Evolutionary conservation across 2,113 vertebrate genomes (phyloP).

Genomic region (Cottus gobio): DNA sequence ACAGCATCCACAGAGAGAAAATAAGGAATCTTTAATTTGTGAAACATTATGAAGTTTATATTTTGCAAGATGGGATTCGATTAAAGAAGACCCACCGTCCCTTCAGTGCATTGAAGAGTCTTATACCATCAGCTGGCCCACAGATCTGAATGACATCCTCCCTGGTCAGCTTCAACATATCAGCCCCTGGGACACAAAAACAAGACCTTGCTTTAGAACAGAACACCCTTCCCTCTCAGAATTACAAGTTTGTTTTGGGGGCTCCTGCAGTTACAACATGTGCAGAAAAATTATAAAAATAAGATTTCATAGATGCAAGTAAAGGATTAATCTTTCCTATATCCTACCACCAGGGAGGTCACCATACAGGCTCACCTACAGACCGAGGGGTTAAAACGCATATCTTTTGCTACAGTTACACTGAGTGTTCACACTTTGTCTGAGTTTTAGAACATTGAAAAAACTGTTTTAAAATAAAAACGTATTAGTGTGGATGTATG

Average conservation of each 20-base stretch:
- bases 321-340: neutral
- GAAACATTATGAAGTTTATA: rapidly evolving
- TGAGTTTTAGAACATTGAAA: no score
- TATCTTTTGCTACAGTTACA: no score
- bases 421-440: no score
- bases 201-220: neutral
- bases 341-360: no score
- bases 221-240: no score
- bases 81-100: slow-evolving; percentile 85
- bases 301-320: neutral
- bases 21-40: neutral
- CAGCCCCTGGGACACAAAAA: slow-evolving; percentile 84
- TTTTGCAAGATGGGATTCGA: neutral
- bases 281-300: neutral
- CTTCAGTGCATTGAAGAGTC: slow-evolving; percentile 96
- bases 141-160: slow-evolving; percentile 99
- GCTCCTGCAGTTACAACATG: neutral
- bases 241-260: neutral
- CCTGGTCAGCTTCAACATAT: slow-evolving; percentile 94
- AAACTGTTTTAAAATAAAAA: no score
- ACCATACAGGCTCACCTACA: neutral
- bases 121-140: slow-evolving; percentile 96
- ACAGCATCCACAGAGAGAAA: slow-evolving; percentile 17
- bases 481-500: no score
- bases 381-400: neutral